Percentiles rank a stretch among this genome's conserved stretches.
Evolutionary conservation across 37 sponge, comb jelly and placozoan genomes (phyloP).

Genomic region (Halisarca cf. caerulea): DNA sequence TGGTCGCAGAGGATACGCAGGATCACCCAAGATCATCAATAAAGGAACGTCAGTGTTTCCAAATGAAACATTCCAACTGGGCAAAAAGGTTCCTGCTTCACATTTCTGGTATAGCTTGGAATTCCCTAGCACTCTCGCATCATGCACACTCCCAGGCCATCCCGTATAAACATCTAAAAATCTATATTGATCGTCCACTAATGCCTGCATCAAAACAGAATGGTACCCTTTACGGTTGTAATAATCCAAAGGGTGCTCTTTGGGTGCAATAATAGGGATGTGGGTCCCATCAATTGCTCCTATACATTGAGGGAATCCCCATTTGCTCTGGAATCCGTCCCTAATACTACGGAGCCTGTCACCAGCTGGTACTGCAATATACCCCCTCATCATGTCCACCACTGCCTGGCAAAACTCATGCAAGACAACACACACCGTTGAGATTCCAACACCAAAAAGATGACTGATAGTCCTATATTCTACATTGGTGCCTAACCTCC

Average conservation of each 20-base stretch:
- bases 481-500: no score
- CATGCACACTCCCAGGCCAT: conserved; percentile 30
- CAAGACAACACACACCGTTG: no score
- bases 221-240: conserved; percentile 27
- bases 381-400: no score
- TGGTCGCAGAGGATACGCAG: conserved; percentile 46
- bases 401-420: no score
- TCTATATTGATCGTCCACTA: not conserved
- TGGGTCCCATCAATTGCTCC: conserved; percentile 49
- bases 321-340: conserved; percentile 17
- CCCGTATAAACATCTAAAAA: conserved; percentile 21
- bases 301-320: conserved; percentile 37
- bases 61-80: conserved; percentile 1
- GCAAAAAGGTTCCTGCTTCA: conserved; percentile 8
- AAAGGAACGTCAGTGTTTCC: not conserved
- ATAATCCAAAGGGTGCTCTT: conserved; percentile 33
- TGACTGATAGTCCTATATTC: no score
- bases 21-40: conserved; percentile 51
- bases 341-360: no score
- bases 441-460: no score
- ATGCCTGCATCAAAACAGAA: conserved; percentile 37
- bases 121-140: conserved; percentile 34
- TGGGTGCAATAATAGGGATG: conserved; percentile 35
- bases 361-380: no score
- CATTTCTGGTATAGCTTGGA: conserved; percentile 33